Evolutionary conservation across 2,797 vertebrate genomes (phyloP).

Genomic region (Pangasius larnaudii): DNA sequence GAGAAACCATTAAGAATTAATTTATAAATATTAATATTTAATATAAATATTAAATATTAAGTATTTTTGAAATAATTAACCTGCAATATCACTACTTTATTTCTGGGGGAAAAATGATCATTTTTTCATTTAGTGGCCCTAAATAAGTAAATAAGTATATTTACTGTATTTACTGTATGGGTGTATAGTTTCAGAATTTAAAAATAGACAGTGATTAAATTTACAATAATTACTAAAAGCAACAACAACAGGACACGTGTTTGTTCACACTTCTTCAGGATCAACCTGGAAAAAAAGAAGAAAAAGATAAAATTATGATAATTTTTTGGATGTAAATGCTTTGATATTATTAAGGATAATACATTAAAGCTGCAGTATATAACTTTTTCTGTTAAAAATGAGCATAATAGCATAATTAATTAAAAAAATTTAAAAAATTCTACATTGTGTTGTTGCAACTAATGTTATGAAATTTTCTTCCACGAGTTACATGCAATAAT

Average conservation of each 20-base stretch:
- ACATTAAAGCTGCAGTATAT: neutral
- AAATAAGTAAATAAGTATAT: neutral
- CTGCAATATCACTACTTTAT: neutral
- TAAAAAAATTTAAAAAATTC: neutral
- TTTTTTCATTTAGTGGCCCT: neutral
- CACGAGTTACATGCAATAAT: neutral
- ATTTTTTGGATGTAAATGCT: neutral
- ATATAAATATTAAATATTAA: too few relatives aligned
- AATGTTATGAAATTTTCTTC: neutral
- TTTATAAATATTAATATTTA: too few relatives aligned
- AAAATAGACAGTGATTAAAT: conserved; percentile 51
- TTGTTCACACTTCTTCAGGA: conserved; percentile 24
- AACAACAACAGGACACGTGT: conserved; percentile 20
- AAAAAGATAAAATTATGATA: neutral
- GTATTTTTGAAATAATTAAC: neutral
- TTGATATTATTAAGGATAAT: too few relatives aligned
- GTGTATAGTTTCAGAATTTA: neutral
- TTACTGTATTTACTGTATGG: too few relatives aligned
- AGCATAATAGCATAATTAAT: neutral
- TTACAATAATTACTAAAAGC: conserved; percentile 58
- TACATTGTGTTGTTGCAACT: neutral
- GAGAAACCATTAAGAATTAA: neutral
- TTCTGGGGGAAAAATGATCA: neutral
- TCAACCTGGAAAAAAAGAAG: conserved; percentile 67
- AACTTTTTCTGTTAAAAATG: neutral